Evolutionary conservation across 2,888 invertebrate genomes (phyloP).

Genomic region (Drosophila koepferae): DNA sequence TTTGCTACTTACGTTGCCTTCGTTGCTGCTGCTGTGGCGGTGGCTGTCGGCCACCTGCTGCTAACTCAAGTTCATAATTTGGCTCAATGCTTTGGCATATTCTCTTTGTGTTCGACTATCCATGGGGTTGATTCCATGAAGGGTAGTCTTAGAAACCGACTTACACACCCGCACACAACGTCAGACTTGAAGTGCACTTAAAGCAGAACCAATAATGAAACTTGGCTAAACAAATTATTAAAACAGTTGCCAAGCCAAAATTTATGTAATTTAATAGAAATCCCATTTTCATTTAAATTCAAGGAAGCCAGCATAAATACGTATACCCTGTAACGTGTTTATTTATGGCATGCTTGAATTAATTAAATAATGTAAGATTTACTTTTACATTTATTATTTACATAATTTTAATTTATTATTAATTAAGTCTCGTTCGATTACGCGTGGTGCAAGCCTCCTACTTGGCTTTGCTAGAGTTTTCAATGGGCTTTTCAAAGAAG

Average conservation of each 20-base stretch:
- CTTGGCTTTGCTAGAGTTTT: too few species aligned
- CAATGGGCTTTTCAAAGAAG: not conserved
- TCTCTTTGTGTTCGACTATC: slow-evolving; percentile 21
- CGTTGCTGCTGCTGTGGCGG: not conserved
- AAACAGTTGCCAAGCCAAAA: slow-evolving; percentile 43
- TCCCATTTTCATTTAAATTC: slow-evolving; percentile 6
- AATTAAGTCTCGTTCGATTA: too few species aligned
- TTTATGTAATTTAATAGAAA: slow-evolving; percentile 12
- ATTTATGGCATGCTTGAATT: not conserved
- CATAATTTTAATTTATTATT: too few species aligned
- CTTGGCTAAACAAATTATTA: slow-evolving; percentile 51
- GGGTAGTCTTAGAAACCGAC: slow-evolving; percentile 18
- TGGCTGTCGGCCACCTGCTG: slow-evolving; percentile 66
- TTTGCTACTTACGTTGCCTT: slow-evolving; percentile 57
- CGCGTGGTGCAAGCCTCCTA: too few species aligned
- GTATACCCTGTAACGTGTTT: not conserved
- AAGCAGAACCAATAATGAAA: slow-evolving; percentile 41
- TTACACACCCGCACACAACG: slow-evolving; percentile 9
- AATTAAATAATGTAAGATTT: too few species aligned
- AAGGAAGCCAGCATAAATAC: not conserved
- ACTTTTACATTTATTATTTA: too few species aligned
- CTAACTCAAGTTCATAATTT: slow-evolving; percentile 63
- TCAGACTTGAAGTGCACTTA: slow-evolving; percentile 32
- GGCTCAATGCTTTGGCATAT: slow-evolving; percentile 31
- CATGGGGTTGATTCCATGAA: slow-evolving; percentile 38